A percentile compares a stretch with the other conserved stretches of the same genome.
Evolutionary conservation across 2,888 invertebrate genomes (phyloP).

Genomic region (Bhutanitis thaidina): DNA sequence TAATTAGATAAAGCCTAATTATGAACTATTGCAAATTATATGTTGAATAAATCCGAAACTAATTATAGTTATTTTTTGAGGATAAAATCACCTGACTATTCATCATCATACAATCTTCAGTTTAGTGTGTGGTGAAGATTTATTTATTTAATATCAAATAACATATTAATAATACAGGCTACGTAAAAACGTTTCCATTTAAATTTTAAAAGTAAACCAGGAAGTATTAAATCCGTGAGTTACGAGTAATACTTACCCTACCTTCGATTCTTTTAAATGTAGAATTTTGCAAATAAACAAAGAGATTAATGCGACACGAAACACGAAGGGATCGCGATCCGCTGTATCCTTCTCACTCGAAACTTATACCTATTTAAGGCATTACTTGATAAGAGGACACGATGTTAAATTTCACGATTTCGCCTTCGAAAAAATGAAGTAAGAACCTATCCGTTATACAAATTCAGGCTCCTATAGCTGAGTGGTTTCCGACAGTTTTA

Average conservation of each 20-base stretch:
- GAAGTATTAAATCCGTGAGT: neutral
- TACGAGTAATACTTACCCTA: neutral
- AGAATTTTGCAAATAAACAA: conserved; percentile 4
- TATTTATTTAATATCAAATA: too few relatives aligned
- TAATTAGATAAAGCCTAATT: too few relatives aligned
- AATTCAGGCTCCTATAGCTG: neutral
- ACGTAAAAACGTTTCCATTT: too few relatives aligned
- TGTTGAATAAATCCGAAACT: too few relatives aligned
- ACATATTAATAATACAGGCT: too few relatives aligned
- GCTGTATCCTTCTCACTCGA: conserved; percentile 4
- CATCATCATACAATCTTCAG: too few relatives aligned
- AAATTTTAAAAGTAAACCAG: neutral
- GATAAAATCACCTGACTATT: too few relatives aligned
- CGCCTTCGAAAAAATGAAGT: neutral
- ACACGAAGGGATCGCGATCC: neutral
- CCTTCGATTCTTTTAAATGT: neutral
- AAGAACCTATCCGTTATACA: neutral
- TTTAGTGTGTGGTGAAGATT: too few relatives aligned
- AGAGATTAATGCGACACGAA: neutral
- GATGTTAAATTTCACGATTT: neutral
- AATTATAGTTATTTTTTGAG: too few relatives aligned
- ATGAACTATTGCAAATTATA: too few relatives aligned
- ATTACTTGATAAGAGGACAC: neutral
- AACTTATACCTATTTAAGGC: neutral
- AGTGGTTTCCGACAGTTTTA: conserved; percentile 3